Base-by-base conservation (phyloP, 2,113 vertebrate species). In the Spheniscus mendiculus region DNA sequence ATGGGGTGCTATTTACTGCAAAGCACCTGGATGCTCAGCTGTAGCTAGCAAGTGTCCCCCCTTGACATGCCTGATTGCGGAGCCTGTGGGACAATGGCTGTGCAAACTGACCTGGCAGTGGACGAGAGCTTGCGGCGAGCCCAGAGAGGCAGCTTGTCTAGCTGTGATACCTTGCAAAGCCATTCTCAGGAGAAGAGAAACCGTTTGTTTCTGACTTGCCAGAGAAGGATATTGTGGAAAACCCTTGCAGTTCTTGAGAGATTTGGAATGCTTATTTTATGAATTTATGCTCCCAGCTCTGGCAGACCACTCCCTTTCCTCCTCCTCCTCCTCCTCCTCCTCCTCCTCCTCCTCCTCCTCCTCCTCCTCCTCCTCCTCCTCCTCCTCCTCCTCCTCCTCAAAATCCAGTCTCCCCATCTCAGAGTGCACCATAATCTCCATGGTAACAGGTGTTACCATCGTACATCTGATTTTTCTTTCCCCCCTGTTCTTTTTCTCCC, bases 231-330 rank as follows among this genome's bases (percentile, higher is more conserved):
- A 29, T 63, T 32, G n/a, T 79, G 32, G 73, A 93, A 96, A 90
- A 56, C 53, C 32, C 22, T 59, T 59, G 61, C n/a, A 71, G 83
- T 81, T 95, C 74, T 91, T 91, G 22, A 80, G 67, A 93, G 71
- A 92, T 72, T 83, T 94, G 83, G 78, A 96, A 93, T 94, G 84
- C 50, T 97, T 95, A 77, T 95, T 97, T 97, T 94, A 77, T 90
- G 50, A 93, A 97, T 97, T 98, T 97, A 77, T 96, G 82, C 84
- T 97, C 83, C 94, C 88, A 87, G 73, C 76, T 97, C 94, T 36
- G n/a, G 80, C 58, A 53, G 83, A 94, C 70, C 69, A 74, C 81
- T 95, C 94, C 82, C 56, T 93, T 61, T 96, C n/a, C n/a, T 59
- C 83, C 70, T 96, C 94, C 91, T 93, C 25, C 95, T 95, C 89